phyloP scores from a whole-genome alignment of 1,140 invertebrate species.

The Cherax destructor region DNA sequence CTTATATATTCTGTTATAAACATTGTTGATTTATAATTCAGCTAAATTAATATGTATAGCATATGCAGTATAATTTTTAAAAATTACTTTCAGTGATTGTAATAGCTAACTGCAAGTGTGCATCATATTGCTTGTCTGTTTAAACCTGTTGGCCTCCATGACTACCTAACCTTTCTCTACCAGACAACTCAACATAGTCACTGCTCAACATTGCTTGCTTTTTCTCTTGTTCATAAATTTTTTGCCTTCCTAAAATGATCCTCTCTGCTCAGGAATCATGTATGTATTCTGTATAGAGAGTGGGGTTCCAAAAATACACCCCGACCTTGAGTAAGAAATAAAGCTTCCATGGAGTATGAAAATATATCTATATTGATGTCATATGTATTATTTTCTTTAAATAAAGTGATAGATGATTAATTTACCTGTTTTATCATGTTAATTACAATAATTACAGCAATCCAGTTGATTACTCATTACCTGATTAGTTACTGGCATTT shows the following conservation, averaged over 20 bases:
- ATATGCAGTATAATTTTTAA: too few species aligned
- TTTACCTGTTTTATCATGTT: not conserved
- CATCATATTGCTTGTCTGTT: not conserved
- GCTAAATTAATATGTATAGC: not conserved
- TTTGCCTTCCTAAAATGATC: not conserved
- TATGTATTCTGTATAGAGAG: not conserved
- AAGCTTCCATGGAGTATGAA: not conserved
- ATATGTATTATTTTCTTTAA: not conserved
- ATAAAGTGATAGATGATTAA: not conserved
- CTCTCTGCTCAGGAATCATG: not conserved
- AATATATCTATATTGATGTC: not conserved
- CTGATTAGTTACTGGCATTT: too few species aligned
- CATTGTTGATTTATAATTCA: not conserved
- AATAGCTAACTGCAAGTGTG: not conserved
- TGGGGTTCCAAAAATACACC: not conserved
- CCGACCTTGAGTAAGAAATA: not conserved
- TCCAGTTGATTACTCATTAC: too few species aligned
- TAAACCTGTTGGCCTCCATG: not conserved
- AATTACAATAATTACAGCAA: too few species aligned
- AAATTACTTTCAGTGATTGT: too few species aligned
- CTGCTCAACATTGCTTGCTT: not conserved
- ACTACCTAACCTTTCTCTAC: not conserved
- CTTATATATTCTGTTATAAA: not conserved
- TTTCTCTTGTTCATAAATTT: not conserved
- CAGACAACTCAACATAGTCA: not conserved